Evolutionary conservation across 1,140 invertebrate genomes (phyloP).

Genomic region (Bradysia coprophila): DNA sequence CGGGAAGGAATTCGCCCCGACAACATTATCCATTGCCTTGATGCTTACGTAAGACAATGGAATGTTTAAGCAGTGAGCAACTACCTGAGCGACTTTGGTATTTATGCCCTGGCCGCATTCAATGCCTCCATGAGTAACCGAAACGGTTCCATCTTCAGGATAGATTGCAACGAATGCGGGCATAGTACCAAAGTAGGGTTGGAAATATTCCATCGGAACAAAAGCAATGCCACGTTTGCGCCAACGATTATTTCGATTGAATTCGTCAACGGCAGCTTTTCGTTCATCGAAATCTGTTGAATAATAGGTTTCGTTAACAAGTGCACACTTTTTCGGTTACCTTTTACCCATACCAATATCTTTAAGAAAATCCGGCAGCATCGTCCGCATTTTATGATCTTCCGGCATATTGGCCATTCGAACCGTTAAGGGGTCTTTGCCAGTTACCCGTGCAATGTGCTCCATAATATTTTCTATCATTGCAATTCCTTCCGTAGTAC

Average conservation of each 20-base stretch:
- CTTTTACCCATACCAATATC: slow-evolving; percentile 3
- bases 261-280: slow-evolving; percentile 30
- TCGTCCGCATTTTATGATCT: slow-evolving; percentile 23
- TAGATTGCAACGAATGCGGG: slow-evolving; percentile 50
- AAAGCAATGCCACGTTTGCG: slow-evolving; percentile 51
- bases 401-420: slow-evolving; percentile 37
- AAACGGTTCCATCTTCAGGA: slow-evolving; percentile 55
- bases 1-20: not conserved
- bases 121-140: slow-evolving; percentile 54
- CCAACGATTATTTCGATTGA: slow-evolving; percentile 57
- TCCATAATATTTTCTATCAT: slow-evolving; percentile 67
- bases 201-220: slow-evolving; percentile 43
- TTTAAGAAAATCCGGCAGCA: slow-evolving; percentile 15
- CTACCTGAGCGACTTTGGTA: slow-evolving; percentile 52
- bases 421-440: slow-evolving; percentile 47
- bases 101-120: slow-evolving; percentile 79
- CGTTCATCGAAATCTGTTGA: slow-evolving; percentile 35
- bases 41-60: slow-evolving; percentile 29
- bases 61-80: slow-evolving; percentile 51
- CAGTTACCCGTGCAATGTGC: slow-evolving; percentile 45
- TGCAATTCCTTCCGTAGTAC: slow-evolving; percentile 38
- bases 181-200: slow-evolving; percentile 34
- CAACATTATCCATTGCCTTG: not conserved
- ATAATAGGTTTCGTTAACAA: not conserved
- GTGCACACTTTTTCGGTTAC: not conserved